Percentiles rank a stretch among this genome's conserved stretches.
Evolutionary conservation across 2,888 invertebrate species (phyloP).

Genomic region (Petrophora chlorosata): DNA sequence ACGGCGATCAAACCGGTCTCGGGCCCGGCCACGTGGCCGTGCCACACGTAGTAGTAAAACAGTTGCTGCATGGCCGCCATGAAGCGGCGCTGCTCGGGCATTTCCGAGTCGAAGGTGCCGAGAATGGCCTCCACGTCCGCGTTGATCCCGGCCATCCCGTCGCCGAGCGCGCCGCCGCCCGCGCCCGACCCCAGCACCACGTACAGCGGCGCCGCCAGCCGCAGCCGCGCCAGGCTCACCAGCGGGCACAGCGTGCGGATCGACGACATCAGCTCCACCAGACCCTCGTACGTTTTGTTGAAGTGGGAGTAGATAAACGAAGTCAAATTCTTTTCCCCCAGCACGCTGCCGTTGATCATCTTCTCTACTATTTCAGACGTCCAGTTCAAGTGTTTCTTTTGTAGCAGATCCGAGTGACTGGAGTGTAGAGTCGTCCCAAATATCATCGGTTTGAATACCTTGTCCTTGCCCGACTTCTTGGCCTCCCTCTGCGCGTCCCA

Average conservation of each 20-base stretch:
- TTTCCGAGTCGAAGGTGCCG: constrained; percentile 88
- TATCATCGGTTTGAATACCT: constrained; percentile 81
- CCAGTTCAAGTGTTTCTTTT: constrained; percentile 86
- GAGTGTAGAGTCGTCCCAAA: constrained; percentile 90
- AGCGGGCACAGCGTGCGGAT: constrained; percentile 92
- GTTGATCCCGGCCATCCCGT: constrained; percentile 72
- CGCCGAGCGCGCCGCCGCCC: constrained; percentile 65
- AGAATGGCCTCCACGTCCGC: constrained; percentile 91
- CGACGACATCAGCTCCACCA: constrained; percentile 90
- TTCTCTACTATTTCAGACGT: constrained; percentile 86
- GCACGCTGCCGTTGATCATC: constrained; percentile 85
- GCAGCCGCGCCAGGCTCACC: constrained; percentile 85
- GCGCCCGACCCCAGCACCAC: constrained; percentile 87
- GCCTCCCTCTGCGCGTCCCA: constrained; percentile 81
- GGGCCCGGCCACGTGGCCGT: constrained; percentile 87
- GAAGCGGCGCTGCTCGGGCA: constrained; percentile 89
- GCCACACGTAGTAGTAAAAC: constrained; percentile 92
- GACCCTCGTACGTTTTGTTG: constrained; percentile 87
- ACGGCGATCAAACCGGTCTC: constrained; percentile 86
- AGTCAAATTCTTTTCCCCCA: constrained; percentile 86
- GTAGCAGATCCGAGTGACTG: constrained; percentile 85
- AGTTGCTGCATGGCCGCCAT: constrained; percentile 91
- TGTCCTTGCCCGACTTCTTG: constrained; percentile 69
- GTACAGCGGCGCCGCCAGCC: constrained; percentile 88
- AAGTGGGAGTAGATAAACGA: constrained; percentile 86